These are phyloP conservation scores for Chauna torquata DNA, from an alignment of 2,113 vertebrate species.

Conservation along the genomic window DNA sequence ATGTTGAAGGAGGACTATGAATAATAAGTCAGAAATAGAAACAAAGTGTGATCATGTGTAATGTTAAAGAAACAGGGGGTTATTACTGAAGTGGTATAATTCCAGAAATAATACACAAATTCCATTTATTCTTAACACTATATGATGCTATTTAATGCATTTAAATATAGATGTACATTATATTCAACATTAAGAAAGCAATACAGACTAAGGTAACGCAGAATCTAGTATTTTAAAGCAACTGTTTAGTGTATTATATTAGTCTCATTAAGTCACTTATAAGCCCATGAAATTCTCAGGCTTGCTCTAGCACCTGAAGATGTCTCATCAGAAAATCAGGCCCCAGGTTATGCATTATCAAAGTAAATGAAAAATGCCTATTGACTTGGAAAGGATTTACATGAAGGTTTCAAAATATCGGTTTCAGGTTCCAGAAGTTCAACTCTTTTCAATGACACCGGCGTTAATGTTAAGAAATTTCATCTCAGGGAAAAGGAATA, in stretches of 20 bases:
- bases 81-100: not conserved
- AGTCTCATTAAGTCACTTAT: not conserved
- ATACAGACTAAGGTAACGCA: not conserved
- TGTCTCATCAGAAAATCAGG: not conserved
- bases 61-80: not conserved
- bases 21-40: conserved; percentile 20
- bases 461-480: not conserved
- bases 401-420: not conserved
- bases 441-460: not conserved
- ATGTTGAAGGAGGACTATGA: not conserved
- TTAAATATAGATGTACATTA: not conserved
- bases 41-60: not conserved
- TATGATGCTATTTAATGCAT: not conserved
- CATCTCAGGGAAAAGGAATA: not conserved
- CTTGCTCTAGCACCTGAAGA: not conserved
- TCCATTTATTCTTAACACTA: not conserved
- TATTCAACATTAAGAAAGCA: not conserved
- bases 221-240: not conserved
- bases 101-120: not conserved
- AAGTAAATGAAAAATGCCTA: not conserved
- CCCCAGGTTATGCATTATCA: accelerated
- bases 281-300: not conserved
- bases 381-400: not conserved
- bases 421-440: not conserved
- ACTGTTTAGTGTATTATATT: not conserved